Evolutionary conservation across 2,888 invertebrate genomes (phyloP), one percentile per base, ranked within the genome.

Genomic region (Tetheella fluctuosa): DNA sequence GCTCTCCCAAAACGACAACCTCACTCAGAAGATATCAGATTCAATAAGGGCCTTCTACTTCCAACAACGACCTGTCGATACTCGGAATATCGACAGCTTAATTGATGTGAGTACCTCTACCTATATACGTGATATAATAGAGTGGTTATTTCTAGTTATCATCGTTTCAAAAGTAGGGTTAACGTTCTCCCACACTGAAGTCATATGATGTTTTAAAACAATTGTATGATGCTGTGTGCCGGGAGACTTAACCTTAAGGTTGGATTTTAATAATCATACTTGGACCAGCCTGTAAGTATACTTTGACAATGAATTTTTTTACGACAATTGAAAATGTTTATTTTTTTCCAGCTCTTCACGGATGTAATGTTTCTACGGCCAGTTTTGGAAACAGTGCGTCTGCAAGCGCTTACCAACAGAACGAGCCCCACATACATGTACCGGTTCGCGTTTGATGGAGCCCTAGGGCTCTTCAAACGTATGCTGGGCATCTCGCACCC

Each of bases 321-420:
- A 4, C 1, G 34, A 34, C 7, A 34, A 34, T 34, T 10, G 2
- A 12, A 34, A 7, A 6, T 8, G 30, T 20, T 54, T 42, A 34
- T 64, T 39, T 62, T 17, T 66, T 73, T 74, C 15, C 81, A 95
- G 95, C 83, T 95, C 56, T 93, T 95, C 65, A 95, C 95, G 52
- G 95, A 95, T 76, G 87, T 94, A 28, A 95, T 95, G 95, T 95
- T 95, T 80, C 80, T 95, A 54, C 90, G 94, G 42, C 95, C 95
- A 17, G 88, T 94, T 1, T 77, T 94, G 23, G 91, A 94, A 57
- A 94, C 94, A 0, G 88, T 94, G 0, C 89, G 93, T 0, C 76
- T 91, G 4, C 90, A 92, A 68, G 85, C 83, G 1, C 64, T 67
- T 2, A 83, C 87, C 13, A 89, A 87, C 64, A 81, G 90, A 23